phyloP scores from a whole-genome alignment of 2,113 vertebrate species.

The Columba livia region DNA sequence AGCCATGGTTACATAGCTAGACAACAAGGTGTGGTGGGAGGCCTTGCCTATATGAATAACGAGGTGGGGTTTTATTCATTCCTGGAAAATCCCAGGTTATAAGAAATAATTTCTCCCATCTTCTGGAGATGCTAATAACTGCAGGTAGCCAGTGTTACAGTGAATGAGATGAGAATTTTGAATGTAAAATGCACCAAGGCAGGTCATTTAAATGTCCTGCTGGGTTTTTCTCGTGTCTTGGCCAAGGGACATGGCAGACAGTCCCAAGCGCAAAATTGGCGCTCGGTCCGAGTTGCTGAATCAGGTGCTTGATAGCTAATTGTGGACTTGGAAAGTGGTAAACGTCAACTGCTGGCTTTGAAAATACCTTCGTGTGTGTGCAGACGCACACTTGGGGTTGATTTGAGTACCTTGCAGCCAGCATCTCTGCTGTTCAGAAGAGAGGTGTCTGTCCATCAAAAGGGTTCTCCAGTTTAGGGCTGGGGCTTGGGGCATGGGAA shows the following conservation, averaged over 20 bases:
- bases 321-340: conserved; percentile 40
- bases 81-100: background rate
- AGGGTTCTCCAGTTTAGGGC: background rate
- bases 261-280: background rate
- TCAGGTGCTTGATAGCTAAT: conserved; percentile 29
- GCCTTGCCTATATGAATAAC: background rate
- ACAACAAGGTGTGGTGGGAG: conserved; percentile 11
- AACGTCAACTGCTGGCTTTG: conserved; percentile 20
- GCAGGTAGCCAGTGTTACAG: background rate
- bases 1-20: background rate
- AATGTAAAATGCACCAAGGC: background rate
- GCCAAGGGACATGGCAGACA: background rate
- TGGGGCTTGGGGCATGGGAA: background rate
- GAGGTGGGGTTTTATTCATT: background rate
- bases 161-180: background rate
- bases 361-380: background rate
- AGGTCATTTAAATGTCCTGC: background rate
- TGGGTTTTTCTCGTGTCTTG: background rate
- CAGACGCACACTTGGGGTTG: background rate
- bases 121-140: background rate
- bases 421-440: background rate
- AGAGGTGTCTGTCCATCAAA: background rate
- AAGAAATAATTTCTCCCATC: background rate
- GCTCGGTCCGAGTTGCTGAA: background rate
- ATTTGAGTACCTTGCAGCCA: background rate